A percentile compares a stretch with the other conserved stretches of the same genome.
phyloP scores from a whole-genome alignment of 2,113 vertebrate genomes.

The Castor canadensis region DNA sequence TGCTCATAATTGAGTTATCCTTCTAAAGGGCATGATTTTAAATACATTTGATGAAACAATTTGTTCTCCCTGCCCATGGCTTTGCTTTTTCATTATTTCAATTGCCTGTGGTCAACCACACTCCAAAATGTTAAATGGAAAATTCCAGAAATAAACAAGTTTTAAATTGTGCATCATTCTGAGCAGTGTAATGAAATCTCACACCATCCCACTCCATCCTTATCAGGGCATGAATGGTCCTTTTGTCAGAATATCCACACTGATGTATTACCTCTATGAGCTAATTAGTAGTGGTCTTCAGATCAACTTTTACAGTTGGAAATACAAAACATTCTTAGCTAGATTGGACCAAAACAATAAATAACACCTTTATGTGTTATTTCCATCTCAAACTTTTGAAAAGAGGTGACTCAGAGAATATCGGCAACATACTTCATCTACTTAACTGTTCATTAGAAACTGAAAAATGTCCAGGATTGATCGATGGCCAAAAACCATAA shows the following conservation, averaged over 20 bases:
- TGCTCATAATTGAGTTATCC: constrained; percentile 6
- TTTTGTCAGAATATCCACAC: too few relatives aligned
- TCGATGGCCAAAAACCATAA: not conserved
- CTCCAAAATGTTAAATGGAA: not conserved
- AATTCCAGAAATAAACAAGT: not conserved
- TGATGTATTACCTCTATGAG: not conserved
- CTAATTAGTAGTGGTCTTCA: not conserved
- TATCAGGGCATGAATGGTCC: not conserved
- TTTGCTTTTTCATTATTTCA: not conserved
- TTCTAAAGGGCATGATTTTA: constrained; percentile 25
- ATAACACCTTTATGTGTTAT: not conserved
- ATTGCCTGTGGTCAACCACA: not conserved
- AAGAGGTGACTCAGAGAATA: not conserved
- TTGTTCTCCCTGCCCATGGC: not conserved
- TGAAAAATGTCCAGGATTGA: not conserved
- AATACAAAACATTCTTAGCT: constrained; percentile 23
- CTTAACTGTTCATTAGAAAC: constrained; percentile 19
- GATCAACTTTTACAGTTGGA: not conserved
- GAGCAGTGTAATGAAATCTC: not conserved
- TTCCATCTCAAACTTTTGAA: constrained; percentile 37
- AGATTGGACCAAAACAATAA: not conserved
- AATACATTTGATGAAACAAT: not conserved
- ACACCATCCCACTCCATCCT: not conserved
- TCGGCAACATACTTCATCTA: not conserved
- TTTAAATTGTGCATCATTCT: not conserved